Evolutionary conservation across 2,113 vertebrate species (phyloP).

Genomic region (Vireo altiloquus): DNA sequence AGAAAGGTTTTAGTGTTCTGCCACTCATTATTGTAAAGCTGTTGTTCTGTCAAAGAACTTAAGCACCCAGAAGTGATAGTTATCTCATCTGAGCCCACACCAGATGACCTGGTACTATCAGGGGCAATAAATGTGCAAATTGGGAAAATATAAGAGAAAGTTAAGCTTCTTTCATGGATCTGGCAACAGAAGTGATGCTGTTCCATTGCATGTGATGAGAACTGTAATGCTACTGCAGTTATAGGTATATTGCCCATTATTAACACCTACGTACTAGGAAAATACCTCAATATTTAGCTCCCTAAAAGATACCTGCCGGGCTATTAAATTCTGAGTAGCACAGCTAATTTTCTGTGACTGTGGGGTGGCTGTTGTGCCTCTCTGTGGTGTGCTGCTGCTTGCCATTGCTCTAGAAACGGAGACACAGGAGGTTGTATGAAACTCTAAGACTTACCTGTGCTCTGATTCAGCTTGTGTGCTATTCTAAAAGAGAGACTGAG

Average conservation of each 20-base stretch:
- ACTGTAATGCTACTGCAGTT: neutral
- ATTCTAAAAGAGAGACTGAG: neutral
- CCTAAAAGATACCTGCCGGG: neutral
- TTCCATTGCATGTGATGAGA: neutral
- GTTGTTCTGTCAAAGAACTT: neutral
- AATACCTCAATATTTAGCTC: neutral
- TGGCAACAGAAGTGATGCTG: neutral
- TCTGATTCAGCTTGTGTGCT: neutral
- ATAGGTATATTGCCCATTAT: neutral
- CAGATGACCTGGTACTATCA: neutral
- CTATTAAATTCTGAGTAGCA: neutral
- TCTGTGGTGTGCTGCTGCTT: neutral
- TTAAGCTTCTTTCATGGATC: neutral
- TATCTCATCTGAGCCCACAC: neutral
- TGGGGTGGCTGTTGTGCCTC: neutral
- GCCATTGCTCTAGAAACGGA: neutral
- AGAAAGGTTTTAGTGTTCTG: neutral
- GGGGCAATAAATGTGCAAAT: fast-evolving
- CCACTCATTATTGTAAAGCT: neutral
- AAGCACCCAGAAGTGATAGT: neutral
- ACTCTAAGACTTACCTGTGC: neutral
- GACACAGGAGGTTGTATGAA: neutral
- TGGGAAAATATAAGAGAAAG: neutral
- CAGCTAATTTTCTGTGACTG: neutral
- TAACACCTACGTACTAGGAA: neutral